Conservation (phyloP, 2,113 vertebrate genomes). For the Gulo gulo region DNA sequence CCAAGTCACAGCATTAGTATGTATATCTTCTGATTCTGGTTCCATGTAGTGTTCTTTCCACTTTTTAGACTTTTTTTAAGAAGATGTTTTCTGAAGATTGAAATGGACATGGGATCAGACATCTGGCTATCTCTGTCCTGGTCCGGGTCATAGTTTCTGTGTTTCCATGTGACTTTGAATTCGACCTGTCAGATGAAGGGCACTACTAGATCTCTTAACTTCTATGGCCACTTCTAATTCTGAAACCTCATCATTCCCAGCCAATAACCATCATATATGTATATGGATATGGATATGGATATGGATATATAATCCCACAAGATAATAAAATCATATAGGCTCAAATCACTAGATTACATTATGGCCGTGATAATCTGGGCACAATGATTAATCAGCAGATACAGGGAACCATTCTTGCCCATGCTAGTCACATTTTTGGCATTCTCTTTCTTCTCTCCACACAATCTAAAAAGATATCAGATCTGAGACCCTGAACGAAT, state of each 20-base stretch:
- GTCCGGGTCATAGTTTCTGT: not conserved
- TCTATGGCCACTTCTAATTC: not conserved
- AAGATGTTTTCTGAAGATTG: not conserved
- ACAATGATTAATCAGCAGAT: not conserved
- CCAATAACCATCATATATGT: not conserved
- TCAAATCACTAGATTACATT: not conserved
- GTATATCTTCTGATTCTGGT: not conserved
- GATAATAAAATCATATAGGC: not conserved
- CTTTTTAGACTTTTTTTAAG: not conserved
- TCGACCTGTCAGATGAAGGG: not conserved
- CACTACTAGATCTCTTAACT: not conserved
- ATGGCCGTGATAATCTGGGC: not conserved
- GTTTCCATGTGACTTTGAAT: not conserved
- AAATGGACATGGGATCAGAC: not conserved
- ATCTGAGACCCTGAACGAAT: not conserved
- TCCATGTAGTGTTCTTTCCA: not conserved
- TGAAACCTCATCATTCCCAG: not conserved
- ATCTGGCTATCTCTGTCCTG: not conserved
- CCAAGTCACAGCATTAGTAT: not conserved
- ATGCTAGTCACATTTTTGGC: not conserved
- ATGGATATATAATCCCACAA: not conserved
- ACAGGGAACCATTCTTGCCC: not conserved
- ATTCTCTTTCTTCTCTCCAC: not conserved
- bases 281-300: too few relatives aligned
- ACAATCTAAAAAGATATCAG: not conserved